Evolutionary conservation across 1,140 invertebrate species (phyloP), one percentile per base, ranked within the genome.

Genomic region (Heliconius congener): DNA sequence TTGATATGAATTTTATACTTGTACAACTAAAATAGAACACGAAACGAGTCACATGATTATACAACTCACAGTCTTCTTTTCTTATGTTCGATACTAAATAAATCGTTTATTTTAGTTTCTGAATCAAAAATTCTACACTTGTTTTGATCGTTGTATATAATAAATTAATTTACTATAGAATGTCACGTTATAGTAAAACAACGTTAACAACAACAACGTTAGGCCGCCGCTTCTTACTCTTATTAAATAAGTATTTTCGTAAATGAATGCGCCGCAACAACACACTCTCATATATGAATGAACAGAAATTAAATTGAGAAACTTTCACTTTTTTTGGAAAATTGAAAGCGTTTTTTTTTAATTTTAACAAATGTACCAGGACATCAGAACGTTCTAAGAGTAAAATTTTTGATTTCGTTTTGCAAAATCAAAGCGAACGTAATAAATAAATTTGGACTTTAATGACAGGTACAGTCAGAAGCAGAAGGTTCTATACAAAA

Each of bases 1-100:
- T 46, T 83, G 79, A 81, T 83, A 83, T 81, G 82, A 77, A 73
- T 78, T 72, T 77, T 66, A 66, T 5, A 66, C 60, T 66, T 73
- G 71, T 73, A 39, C 37, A 73, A 66, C 60, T 66, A 66, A 66
- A 66, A 27, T 30, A 66, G 60, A 37, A 37, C 34, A 16, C 3
- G 57, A 19, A 37, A 42, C 39, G 42, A 46, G 60, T 57, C 23
- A 23, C 60, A 27, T 30, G n/a, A 30, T 16, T 66, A 30, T 66
- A 66, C 13, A 60, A 66, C 60, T 66, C 60, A 23, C 60, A 66
- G 60, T 66, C 60, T 66, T 66, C 1, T 37, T 37, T 37, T 37
- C 34, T 37, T 11, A 23, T 66, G 1, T 66, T 66, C 60, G 11
- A 66, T 30, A 30, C 11, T 30, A 66, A 66, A 66, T 66, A 66